These are phyloP conservation scores for Himalopsyche phryganea DNA, from an alignment of 1,140 invertebrate species.

Conservation along the genomic window DNA sequence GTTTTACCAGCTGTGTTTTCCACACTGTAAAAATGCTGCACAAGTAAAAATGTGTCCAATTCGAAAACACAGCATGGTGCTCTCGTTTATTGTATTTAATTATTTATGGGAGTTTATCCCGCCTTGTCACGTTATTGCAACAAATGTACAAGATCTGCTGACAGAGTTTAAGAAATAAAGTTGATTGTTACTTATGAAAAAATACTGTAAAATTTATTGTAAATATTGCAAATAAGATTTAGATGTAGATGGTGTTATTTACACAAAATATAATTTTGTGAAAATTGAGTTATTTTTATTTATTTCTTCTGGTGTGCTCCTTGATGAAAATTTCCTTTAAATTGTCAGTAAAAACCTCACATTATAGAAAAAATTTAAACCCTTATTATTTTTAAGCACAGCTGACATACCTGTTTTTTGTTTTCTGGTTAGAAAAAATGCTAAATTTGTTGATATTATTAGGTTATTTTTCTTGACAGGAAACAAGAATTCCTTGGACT, in stretches of 20 bases:
- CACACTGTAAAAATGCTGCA: not conserved
- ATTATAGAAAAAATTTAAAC: too few relatives aligned
- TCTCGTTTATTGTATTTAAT: slow-evolving; percentile 26
- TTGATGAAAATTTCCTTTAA: too few relatives aligned
- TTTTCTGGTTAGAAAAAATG: too few relatives aligned
- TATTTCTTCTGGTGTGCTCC: too few relatives aligned
- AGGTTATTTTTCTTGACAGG: too few relatives aligned
- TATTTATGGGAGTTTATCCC: slow-evolving; percentile 19
- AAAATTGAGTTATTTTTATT: slow-evolving; percentile 44
- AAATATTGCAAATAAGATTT: slow-evolving; percentile 49
- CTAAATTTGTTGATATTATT: too few relatives aligned
- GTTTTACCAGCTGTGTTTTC: slow-evolving; percentile 1
- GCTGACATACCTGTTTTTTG: too few relatives aligned
- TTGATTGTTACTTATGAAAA: slow-evolving; percentile 56
- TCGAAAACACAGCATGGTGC: slow-evolving; percentile 15
- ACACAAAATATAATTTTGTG: slow-evolving; percentile 59
- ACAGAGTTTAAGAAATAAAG: slow-evolving; percentile 49
- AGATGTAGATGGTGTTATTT: slow-evolving; percentile 54
- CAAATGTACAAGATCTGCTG: slow-evolving; percentile 44
- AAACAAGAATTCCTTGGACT: too few relatives aligned
- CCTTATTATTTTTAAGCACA: too few relatives aligned
- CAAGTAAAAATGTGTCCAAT: not conserved
- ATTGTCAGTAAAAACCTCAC: too few relatives aligned
- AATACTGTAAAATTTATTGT: slow-evolving; percentile 51
- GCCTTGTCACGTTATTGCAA: slow-evolving; percentile 15